Base-by-base conservation (phyloP, 2,797 vertebrate species). In the Hirundo rustica region DNA sequence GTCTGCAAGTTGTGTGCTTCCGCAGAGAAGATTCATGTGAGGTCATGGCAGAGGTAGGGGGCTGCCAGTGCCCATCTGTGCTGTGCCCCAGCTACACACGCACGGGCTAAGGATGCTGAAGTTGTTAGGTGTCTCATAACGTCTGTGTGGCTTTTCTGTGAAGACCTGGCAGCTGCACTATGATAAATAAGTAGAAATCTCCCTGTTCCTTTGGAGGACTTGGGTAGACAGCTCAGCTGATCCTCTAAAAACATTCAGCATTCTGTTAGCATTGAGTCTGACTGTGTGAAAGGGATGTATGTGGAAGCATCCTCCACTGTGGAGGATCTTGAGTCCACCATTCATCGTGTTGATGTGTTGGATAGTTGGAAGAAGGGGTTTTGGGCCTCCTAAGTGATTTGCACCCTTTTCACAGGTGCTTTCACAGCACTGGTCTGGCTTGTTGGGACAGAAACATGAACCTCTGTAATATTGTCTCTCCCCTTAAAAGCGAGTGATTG, bases 11-110 rank as follows among this genome's bases (percentile, higher is more conserved):
- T 53, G 9, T 42, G 17, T 50, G 10, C 26, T 64, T 90, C 47
- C 11, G 9, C 17, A 17, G 42, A 22, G 53, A 58, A 47, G 13
- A 55, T 61, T 70, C 4, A 1, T 17, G 15, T n/a, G 75, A 77
- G 29, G 15, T 83, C 48, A 48, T 3, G 25, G 27, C 29, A 36
- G 42, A 30, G 29, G 8, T 15, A 23, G 16, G 7, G 16, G 2
- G 50, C 51, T 66, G 29, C 27, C 27, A 36, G 11, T 13, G 1
- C 26, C 13, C 9, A 11, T 32, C 13, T 36, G 1, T 68, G 19
- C 32, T 34, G 7, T 68, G 20, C 21, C 30, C 7, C 16, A 40
- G 0, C 13, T 4, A 14, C 23, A 44, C 5, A 5, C 9, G 5
- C 0, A 0, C 17, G 21, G 21, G 10, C 15, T 53, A n/a, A 77